A percentile compares a stretch with the other conserved stretches of the same genome.
These are phyloP conservation scores for Drosophila formosana DNA, from an alignment of 2,888 invertebrate species.

Conservation along the genomic window DNA sequence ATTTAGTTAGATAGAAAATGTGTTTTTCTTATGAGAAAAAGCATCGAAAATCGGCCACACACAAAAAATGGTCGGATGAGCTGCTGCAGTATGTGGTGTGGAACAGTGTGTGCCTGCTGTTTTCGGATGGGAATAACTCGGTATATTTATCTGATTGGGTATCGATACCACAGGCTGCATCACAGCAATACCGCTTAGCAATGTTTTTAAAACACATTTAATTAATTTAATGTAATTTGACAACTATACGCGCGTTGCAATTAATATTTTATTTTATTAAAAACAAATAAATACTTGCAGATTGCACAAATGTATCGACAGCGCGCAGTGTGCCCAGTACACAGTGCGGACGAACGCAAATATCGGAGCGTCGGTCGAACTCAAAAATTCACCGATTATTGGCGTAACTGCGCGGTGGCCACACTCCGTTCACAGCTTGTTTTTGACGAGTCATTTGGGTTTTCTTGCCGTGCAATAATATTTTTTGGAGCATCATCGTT, in stretches of 20 bases:
- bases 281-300: not conserved
- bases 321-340: slow-evolving; percentile 2
- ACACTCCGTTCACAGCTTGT: slow-evolving; percentile 47
- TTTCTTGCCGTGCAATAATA: slow-evolving; percentile 36
- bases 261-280: slow-evolving; percentile 1
- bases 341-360: too few species aligned
- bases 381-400: not conserved
- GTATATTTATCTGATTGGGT: slow-evolving; percentile 48
- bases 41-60: slow-evolving; percentile 62
- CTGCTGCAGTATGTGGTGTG: slow-evolving; percentile 15
- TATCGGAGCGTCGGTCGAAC: slow-evolving; percentile 1
- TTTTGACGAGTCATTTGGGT: slow-evolving; percentile 70
- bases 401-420: not conserved
- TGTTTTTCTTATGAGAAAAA: slow-evolving; percentile 67
- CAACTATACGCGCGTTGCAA: not conserved
- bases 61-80: slow-evolving; percentile 52
- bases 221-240: not conserved
- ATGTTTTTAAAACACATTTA: not conserved
- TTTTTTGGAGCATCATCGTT: slow-evolving; percentile 21
- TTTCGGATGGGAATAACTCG: not conserved
- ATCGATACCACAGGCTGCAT: slow-evolving; percentile 35
- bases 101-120: slow-evolving; percentile 65
- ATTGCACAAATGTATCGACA: slow-evolving; percentile 31
- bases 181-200: not conserved
- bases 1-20: slow-evolving; percentile 55